These are phyloP conservation scores for Gymnocypris eckloni DNA, from an alignment of 2,797 vertebrate genomes.

Conservation along the genomic window DNA sequence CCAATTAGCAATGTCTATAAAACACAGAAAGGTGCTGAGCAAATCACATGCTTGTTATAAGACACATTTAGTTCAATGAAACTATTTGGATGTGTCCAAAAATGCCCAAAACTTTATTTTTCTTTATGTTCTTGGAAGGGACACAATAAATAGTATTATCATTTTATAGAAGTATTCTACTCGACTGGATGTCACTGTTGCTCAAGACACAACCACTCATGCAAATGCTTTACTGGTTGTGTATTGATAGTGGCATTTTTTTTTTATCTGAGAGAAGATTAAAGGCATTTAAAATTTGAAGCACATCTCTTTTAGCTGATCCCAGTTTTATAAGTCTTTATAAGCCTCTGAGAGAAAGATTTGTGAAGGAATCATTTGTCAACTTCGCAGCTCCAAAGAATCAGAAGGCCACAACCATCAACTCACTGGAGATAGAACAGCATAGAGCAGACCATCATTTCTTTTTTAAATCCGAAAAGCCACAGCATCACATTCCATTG, in stretches of 20 bases:
- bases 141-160: too few species aligned
- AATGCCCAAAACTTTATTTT: background rate
- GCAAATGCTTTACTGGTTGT: background rate
- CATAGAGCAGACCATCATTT: background rate
- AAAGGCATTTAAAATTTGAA: background rate
- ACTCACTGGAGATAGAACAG: background rate
- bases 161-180: background rate
- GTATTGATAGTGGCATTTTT: background rate
- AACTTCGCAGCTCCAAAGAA: background rate
- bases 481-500: background rate
- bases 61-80: background rate
- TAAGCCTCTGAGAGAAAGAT: background rate
- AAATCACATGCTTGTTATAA: background rate
- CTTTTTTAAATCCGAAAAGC: background rate
- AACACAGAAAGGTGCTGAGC: background rate
- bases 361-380: background rate
- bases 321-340: background rate
- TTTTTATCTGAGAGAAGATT: background rate
- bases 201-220: background rate
- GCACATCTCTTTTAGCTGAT: background rate
- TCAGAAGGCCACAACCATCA: background rate
- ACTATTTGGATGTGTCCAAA: background rate
- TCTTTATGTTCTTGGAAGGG: too few species aligned
- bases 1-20: background rate
- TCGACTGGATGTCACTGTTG: background rate